Evolutionary conservation across 2,797 vertebrate genomes (phyloP).

Genomic region (Sarcophilus harrisii): DNA sequence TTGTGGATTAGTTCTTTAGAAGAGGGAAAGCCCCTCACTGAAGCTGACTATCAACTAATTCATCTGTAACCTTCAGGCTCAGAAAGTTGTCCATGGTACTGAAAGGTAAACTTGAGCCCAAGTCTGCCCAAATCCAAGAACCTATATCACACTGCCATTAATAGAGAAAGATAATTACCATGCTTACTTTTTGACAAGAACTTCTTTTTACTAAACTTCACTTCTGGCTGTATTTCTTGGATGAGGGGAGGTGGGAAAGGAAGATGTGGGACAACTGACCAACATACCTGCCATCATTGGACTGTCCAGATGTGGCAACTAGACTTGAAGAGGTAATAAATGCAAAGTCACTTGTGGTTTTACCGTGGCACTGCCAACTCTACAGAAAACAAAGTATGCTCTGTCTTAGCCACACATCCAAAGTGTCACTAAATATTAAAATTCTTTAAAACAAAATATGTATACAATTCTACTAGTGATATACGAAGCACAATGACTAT

Average conservation of each 20-base stretch:
- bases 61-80: neutral
- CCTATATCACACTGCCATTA: neutral
- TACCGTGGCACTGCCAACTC: conserved; percentile 98
- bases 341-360: conserved; percentile 96
- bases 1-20: neutral
- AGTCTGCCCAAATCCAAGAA: neutral
- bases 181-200: conserved; percentile 31
- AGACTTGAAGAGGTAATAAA: conserved; percentile 98
- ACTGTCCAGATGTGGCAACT: conserved; percentile 96
- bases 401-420: conserved; percentile 41
- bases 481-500: neutral
- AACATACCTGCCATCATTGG: conserved; percentile 94
- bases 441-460: neutral
- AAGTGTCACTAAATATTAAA: neutral
- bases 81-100: neutral
- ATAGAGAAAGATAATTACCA: neutral
- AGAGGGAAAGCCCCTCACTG: neutral
- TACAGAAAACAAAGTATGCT: conserved; percentile 77
- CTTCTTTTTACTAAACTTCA: conserved; percentile 16
- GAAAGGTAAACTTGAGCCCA: neutral
- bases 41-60: neutral
- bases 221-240: conserved; percentile 18
- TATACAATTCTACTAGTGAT: neutral
- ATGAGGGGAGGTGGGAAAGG: neutral
- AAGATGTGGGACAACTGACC: neutral